These are phyloP conservation scores for Tricholauxania praeusta DNA, from an alignment of 2,888 invertebrate species.

Conservation along the genomic window DNA sequence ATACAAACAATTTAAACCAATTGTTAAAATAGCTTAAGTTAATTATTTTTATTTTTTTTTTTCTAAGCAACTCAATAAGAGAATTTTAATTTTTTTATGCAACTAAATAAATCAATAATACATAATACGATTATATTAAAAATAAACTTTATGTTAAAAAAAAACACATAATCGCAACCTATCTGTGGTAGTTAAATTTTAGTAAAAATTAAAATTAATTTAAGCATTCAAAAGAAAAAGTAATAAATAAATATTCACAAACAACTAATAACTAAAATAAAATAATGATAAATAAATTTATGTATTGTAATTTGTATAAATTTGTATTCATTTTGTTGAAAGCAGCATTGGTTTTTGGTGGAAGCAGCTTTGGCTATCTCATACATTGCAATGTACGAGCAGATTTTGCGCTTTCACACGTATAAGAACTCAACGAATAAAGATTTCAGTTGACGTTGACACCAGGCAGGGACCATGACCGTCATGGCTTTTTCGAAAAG, in stretches of 20 bases:
- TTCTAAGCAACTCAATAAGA: neutral
- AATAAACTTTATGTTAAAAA: slow-evolving; percentile 14
- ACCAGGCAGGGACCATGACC: too few relatives aligned
- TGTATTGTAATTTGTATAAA: too few relatives aligned
- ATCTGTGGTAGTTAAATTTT: slow-evolving; percentile 68
- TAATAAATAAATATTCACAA: neutral
- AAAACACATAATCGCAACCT: slow-evolving; percentile 61
- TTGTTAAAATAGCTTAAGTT: slow-evolving; percentile 12
- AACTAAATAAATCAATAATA: slow-evolving; percentile 17
- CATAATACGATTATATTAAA: slow-evolving; percentile 16
- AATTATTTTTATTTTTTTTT: slow-evolving; percentile 13
- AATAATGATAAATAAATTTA: too few relatives aligned
- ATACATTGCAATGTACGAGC: too few relatives aligned
- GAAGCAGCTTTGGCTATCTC: too few relatives aligned
- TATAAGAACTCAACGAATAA: too few relatives aligned
- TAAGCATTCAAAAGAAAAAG: neutral
- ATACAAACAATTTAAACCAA: slow-evolving; percentile 1
- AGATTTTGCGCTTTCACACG: too few relatives aligned
- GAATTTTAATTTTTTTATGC: slow-evolving; percentile 12
- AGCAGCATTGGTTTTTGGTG: too few relatives aligned
- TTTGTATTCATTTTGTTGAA: too few relatives aligned
- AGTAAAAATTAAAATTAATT: slow-evolving; percentile 61
- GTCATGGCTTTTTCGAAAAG: too few relatives aligned
- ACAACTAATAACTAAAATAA: neutral
- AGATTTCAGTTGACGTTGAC: too few relatives aligned